Evolutionary conservation across 2,888 invertebrate species (phyloP).

Genomic region (Drosophila greeni): DNA sequence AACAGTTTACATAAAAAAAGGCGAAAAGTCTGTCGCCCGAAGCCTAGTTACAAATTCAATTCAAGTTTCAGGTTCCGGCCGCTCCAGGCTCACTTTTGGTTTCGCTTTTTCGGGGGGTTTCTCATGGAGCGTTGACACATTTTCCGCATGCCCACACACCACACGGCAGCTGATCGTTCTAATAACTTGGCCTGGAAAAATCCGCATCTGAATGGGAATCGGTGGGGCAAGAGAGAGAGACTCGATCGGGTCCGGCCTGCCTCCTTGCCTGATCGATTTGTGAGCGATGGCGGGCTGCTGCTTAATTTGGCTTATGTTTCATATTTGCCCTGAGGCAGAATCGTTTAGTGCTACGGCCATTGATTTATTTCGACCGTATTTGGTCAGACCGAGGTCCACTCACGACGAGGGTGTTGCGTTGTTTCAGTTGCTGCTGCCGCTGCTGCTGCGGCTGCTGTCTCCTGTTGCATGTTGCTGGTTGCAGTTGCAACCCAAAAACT

Average conservation of each 20-base stretch:
- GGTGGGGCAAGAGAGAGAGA: not conserved
- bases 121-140: conserved; percentile 66
- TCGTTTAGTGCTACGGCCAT: conserved; percentile 47
- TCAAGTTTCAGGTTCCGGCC: conserved; percentile 22
- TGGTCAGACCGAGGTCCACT: conserved; percentile 39
- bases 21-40: conserved; percentile 67
- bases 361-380: conserved; percentile 52
- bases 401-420: conserved; percentile 38
- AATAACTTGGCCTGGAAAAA: conserved; percentile 25
- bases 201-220: conserved; percentile 21
- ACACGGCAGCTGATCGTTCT: conserved; percentile 24
- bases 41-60: conserved; percentile 50
- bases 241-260: not conserved
- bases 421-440: conserved; percentile 13
- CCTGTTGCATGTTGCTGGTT: conserved; percentile 27
- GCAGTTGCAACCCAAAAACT: conserved; percentile 50
- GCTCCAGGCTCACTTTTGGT: conserved; percentile 36
- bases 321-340: conserved; percentile 55
- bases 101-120: conserved; percentile 18
- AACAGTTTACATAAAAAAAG: conserved; percentile 68
- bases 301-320: conserved; percentile 60
- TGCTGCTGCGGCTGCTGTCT: conserved; percentile 23
- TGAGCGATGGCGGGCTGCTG: conserved; percentile 44
- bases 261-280: conserved; percentile 62
- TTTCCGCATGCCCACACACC: conserved; percentile 62